Evolutionary conservation across 2,113 vertebrate species (phyloP), one percentile per base, ranked within the genome.

Genomic region (Stigmatopora nigra): DNA sequence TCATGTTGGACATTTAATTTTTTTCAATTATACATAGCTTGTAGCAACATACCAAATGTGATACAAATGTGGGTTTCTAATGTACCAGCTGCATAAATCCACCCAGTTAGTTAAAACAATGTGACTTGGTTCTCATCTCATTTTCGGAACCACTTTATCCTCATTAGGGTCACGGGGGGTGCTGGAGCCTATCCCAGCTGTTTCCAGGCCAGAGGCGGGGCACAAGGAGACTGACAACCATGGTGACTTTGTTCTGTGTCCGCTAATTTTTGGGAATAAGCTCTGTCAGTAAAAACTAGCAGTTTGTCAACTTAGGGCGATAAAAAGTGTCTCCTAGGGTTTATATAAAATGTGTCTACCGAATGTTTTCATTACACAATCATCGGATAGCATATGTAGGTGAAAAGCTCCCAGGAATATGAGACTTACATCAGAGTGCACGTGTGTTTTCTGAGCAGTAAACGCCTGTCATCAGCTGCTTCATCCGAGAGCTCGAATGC

Each of bases 321-420:
- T 38, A 7, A 36, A 44, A 35, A 45, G 67, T 7, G 63, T 65
- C 55, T 63, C 47, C 19, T 5, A 3, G 35, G 61, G 41, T 46
- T 87, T 84, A 58, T 64, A 41, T 71, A 77, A 78, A 65, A 69
- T 71, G 58, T 75, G 78, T 81, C 69, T 61, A 68, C 66, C 84
- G 73, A 83, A 83, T 77, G 65, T 73, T 79, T 64, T 79, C 47
- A 22, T 84, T 85, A 78, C 70, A 72, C 78, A 86, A 83, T 70
- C 65, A 64, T 63, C 63, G 53, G 65, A 64, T 82, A 49, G 62
- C 36, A 80, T 64, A 71, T 72, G 63, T 76, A 61, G 77, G 80
- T 77, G 74, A 82, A 59, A 76, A 71, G 51, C 68, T 47, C 4
- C 3, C 45, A 64, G 65, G 67, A 64, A 67, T 64, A 15, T 5